Conservation (phyloP, 2,797 vertebrate genomes). For the Liasis olivaceus region DNA sequence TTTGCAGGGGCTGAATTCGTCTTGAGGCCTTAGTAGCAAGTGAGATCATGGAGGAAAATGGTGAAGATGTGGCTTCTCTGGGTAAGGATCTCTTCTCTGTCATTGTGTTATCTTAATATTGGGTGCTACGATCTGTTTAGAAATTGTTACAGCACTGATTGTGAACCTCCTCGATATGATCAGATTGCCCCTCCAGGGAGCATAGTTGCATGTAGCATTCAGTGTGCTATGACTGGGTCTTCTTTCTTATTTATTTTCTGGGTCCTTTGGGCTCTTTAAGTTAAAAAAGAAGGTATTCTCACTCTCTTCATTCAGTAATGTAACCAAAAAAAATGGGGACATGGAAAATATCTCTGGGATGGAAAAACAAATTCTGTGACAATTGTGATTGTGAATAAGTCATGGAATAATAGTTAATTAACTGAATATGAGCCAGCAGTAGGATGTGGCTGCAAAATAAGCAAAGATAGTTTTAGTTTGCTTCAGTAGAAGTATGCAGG, state of each 20-base stretch:
- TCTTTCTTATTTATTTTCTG: not conserved
- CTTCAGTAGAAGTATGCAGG: not conserved
- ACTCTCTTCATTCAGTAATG: not conserved
- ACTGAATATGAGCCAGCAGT: not conserved
- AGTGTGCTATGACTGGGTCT: not conserved
- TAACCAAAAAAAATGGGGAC: not conserved
- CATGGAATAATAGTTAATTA: not conserved
- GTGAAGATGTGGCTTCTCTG: conserved; percentile 23
- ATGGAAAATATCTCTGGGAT: not conserved
- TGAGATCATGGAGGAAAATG: conserved; percentile 34
- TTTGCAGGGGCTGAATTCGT: not conserved
- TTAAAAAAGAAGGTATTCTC: not conserved
- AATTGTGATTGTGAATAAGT: not conserved
- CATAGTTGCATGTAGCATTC: not conserved
- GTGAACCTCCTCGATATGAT: not conserved
- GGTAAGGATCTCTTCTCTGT: conserved; percentile 26
- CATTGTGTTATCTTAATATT: not conserved
- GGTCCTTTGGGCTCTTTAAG: not conserved
- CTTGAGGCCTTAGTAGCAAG: not conserved
- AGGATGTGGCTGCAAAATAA: not conserved
- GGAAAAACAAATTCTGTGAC: not conserved
- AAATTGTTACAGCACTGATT: not conserved
- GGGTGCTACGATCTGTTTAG: not conserved
- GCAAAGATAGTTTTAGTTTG: not conserved
- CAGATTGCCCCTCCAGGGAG: not conserved